These are phyloP conservation scores for Sprattus sprattus DNA, from an alignment of 2,113 vertebrate species.

Conservation along the genomic window DNA sequence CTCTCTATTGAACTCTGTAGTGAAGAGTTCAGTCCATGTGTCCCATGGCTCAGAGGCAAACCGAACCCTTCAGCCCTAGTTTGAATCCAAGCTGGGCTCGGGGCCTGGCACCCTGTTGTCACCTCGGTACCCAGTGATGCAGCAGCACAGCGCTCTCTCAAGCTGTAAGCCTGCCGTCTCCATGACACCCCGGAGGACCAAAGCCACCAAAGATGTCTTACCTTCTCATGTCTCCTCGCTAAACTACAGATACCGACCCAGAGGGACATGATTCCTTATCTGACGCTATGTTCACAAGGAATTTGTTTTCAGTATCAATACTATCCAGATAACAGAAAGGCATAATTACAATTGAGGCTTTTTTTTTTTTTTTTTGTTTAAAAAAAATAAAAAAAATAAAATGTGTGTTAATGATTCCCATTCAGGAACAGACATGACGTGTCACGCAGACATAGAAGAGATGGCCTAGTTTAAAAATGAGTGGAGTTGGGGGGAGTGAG, in stretches of 20 bases:
- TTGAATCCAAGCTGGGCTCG: background rate
- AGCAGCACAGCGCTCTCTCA: too few species aligned
- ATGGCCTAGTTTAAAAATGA: conserved; percentile 64
- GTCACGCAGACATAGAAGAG: conserved; percentile 61
- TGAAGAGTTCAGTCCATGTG: background rate
- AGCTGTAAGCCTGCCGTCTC: background rate
- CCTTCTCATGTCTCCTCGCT: background rate
- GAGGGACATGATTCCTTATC: background rate
- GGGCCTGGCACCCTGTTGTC: background rate
- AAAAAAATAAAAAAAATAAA: too few species aligned
- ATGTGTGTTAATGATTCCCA: conserved; percentile 51
- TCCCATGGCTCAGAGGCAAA: background rate
- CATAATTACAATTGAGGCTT: background rate
- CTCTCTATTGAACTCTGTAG: background rate
- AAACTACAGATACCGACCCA: background rate
- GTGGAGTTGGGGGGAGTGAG: background rate
- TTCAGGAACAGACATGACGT: conserved; percentile 44
- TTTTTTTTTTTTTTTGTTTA: background rate
- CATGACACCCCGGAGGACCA: background rate
- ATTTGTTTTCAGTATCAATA: conserved; percentile 7
- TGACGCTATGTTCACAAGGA: background rate
- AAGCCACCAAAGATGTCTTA: background rate
- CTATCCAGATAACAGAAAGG: background rate
- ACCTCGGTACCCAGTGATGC: background rate
- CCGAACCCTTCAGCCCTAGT: background rate